phyloP scores from a whole-genome alignment of 1,140 invertebrate genomes.

The Vanessa tameamea region DNA sequence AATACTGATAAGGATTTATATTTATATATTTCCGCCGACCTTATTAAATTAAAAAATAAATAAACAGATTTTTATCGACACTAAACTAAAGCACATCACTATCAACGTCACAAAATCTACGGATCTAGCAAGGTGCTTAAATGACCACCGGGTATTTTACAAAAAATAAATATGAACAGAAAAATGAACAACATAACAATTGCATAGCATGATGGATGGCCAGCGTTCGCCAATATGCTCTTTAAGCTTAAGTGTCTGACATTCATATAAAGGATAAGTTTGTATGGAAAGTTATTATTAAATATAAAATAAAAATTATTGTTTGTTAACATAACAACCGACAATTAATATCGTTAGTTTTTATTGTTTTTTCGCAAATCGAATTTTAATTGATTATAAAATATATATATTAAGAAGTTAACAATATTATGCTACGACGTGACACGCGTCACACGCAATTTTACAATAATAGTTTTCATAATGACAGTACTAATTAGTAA shows the following conservation, averaged over 20 bases:
- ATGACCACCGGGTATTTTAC: constrained; percentile 60
- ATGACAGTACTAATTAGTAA: too few relatives aligned
- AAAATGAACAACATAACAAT: constrained; percentile 55
- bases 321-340: too few relatives aligned
- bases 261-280: constrained; percentile 23
- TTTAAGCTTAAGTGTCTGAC: constrained; percentile 32
- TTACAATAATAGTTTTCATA: too few relatives aligned
- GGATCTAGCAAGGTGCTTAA: constrained; percentile 56
- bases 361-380: too few relatives aligned
- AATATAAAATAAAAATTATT: too few relatives aligned
- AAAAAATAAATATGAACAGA: constrained; percentile 44
- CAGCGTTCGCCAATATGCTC: constrained; percentile 45
- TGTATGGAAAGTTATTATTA: constrained; percentile 24
- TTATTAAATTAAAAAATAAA: background rate
- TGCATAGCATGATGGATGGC: constrained; percentile 59
- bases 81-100: constrained; percentile 37
- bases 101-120: constrained; percentile 44
- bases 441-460: too few relatives aligned
- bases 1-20: too few relatives aligned
- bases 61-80: constrained; percentile 11
- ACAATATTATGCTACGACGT: too few relatives aligned
- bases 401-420: too few relatives aligned
- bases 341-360: too few relatives aligned
- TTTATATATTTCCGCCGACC: too few relatives aligned
- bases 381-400: too few relatives aligned